Base-by-base conservation (phyloP, 2,797 vertebrate genomes). In the Gila robusta region DNA sequence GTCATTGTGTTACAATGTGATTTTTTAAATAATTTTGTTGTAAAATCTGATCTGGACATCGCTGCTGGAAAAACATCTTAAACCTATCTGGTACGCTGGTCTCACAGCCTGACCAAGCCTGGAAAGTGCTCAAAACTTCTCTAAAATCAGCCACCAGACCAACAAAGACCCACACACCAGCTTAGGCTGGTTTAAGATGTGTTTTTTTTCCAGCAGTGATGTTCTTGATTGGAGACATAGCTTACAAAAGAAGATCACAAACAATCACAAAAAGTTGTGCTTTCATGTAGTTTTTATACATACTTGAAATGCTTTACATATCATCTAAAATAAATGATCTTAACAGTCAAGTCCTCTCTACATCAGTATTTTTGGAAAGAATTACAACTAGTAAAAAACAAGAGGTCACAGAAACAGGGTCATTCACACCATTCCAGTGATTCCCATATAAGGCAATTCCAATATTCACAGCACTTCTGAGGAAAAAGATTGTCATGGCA, bases 401-500 rank as follows among this genome's bases (percentile, higher is more conserved):
- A 44, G 39, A n/a, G 54, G 10, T 64, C 74, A 82, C 71, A 79
- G 37, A 70, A 82, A 54, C 79, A 54, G 49, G 9, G 35, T 41
- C 44, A 49, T 66, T 67, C 52, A 32, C 41, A 39, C 26, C 39
- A 26, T 79, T 88, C 70, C 66, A 84, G 56, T 70, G 37, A 67
- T 82, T 83, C 67, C 79, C n/a, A 52, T 41, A 10, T 70, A 79
- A 84, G 67, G 41, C 67, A 74, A 79, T 59, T 82, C 28, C 49
- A 32, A 62, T 35, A 87, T 87, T 87, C 71, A 41, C 49, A 47
- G 72, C 80, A 89, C 89, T 87, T 89, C 81, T 81, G 56, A 86
- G 54, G 54, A 49, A 83, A 77, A 85, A 87, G 89, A 86, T 90
- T 88, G 85, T 85, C 80, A 85, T 86, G 86, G 86, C 74, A 83